Evolutionary conservation across 1,140 invertebrate species (phyloP).

Genomic region (Samia ricini): DNA sequence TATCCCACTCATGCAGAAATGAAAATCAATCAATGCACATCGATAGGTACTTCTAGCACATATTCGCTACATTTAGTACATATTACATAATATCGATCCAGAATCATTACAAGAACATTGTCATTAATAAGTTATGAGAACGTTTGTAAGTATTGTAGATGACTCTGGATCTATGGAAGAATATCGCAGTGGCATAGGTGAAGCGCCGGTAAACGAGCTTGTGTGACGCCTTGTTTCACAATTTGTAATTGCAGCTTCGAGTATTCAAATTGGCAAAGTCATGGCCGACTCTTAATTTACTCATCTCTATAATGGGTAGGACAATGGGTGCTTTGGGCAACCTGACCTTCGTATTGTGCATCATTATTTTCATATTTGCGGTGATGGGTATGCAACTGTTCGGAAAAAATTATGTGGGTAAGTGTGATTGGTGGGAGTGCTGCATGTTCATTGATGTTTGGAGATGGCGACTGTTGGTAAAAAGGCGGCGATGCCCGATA

Average conservation of each 20-base stretch:
- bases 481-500: slow-evolving; percentile 27
- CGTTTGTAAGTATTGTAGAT: slow-evolving; percentile 33
- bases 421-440: slow-evolving; percentile 76
- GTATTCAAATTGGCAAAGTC: slow-evolving; percentile 99
- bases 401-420: slow-evolving; percentile 93
- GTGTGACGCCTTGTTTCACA: slow-evolving; percentile 77
- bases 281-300: slow-evolving; percentile 97
- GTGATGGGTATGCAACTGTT: slow-evolving; percentile 99
- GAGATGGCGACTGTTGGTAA: slow-evolving; percentile 39
- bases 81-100: slow-evolving; percentile 42
- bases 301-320: slow-evolving; percentile 98
- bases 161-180: slow-evolving; percentile 46
- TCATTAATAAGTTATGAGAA: background rate
- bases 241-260: slow-evolving; percentile 87
- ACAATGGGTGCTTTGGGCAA: slow-evolving; percentile 98
- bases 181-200: slow-evolving; percentile 74
- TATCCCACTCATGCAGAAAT: slow-evolving; percentile 69
- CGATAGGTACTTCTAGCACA: slow-evolving; percentile 70
- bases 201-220: slow-evolving; percentile 75
- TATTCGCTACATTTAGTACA: slow-evolving; percentile 63
- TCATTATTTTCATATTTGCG: slow-evolving; percentile 98
- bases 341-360: slow-evolving; percentile 95
- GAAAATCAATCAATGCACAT: slow-evolving; percentile 63
- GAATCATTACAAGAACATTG: slow-evolving; percentile 42
- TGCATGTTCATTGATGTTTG: slow-evolving; percentile 76